Base-by-base conservation (phyloP, 1,140 invertebrate species). In the Aphidius ervi region DNA sequence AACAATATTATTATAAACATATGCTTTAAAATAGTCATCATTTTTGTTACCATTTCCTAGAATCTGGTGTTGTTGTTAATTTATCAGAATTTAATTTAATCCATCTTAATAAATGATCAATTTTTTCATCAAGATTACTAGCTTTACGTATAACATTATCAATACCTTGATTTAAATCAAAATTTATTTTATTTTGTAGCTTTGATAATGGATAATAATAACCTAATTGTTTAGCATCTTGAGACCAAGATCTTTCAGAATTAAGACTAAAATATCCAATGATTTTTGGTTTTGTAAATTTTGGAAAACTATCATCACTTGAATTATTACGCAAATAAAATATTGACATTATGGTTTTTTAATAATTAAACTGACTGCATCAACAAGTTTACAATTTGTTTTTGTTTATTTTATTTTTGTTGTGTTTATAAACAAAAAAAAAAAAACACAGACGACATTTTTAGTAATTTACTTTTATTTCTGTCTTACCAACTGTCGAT, bases 231-330 rank as follows among this genome's bases (percentile, higher is more conserved):
- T 71, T 71, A n/a, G 77, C 67, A 68, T 78, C 67, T 5, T 63
- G 61, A 41, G 58, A 58, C 65, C 75, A 77, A 46, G 72, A 41
- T 7, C 72, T 60, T 9, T 73, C 40, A 47, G 63, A 72, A 61
- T 82, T 73, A 5, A 83, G 50, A 67, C 80, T 81, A 54, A 78
- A 84, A 60, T 74, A 81, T 60, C 82, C 82, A 42, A 81, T 69
- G 49, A 83, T 67, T 62, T 71, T 69, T 5, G 82, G 82, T 60
- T 76, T 74, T 43, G 69, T 63, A 64, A 81, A 82, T 37, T 67
- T 63, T 54, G 82, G 81, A 65, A 81, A 82, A 43, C 54, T 42
- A 42, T 69, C 20, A 7, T 43, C 50, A 60, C 76, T 31, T 31
- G 23, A 31, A 31, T 31, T 31, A 31, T 31, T 31, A 31, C 23